phyloP scores from a whole-genome alignment of 1,140 invertebrate genomes.

The Scaptomyza hsui region DNA sequence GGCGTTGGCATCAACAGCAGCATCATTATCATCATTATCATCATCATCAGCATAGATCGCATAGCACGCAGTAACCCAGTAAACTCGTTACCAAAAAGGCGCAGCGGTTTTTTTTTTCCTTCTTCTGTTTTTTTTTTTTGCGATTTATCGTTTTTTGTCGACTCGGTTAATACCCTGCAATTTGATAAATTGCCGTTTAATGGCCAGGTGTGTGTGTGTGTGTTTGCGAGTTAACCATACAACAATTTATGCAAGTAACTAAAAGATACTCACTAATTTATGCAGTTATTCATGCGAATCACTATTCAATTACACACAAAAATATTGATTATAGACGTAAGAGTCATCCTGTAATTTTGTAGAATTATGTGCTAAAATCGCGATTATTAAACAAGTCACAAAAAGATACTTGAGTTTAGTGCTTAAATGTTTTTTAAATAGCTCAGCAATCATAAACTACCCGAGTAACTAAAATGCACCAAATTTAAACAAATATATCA shows the following conservation, averaged over 20 bases:
- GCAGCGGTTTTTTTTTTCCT: neutral
- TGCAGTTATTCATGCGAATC: neutral
- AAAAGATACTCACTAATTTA: constrained; percentile 1
- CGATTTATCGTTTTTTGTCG: neutral
- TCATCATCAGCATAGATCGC: neutral
- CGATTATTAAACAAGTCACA: neutral
- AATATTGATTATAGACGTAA: neutral
- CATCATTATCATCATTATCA: too few species aligned
- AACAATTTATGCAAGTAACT: neutral
- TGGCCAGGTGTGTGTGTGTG: constrained; percentile 1
- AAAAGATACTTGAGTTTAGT: too few species aligned
- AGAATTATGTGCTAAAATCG: too few species aligned
- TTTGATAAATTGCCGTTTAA: constrained; percentile 16
- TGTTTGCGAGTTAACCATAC: neutral
- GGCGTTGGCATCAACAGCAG: constrained; percentile 1
- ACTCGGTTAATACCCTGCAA: constrained; percentile 43
- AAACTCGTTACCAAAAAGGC: constrained; percentile 13
- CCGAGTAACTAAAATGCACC: neutral
- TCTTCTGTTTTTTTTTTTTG: neutral
- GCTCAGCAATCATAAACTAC: too few species aligned
- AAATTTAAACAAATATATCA: too few species aligned
- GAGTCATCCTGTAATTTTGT: neutral
- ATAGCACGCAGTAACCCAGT: constrained; percentile 24
- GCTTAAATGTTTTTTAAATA: too few species aligned
- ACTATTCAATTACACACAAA: neutral